Percentiles rank a stretch among this genome's conserved stretches.
These are phyloP conservation scores for Drosophila merina DNA, from an alignment of 2,888 invertebrate species.

Conservation along the genomic window DNA sequence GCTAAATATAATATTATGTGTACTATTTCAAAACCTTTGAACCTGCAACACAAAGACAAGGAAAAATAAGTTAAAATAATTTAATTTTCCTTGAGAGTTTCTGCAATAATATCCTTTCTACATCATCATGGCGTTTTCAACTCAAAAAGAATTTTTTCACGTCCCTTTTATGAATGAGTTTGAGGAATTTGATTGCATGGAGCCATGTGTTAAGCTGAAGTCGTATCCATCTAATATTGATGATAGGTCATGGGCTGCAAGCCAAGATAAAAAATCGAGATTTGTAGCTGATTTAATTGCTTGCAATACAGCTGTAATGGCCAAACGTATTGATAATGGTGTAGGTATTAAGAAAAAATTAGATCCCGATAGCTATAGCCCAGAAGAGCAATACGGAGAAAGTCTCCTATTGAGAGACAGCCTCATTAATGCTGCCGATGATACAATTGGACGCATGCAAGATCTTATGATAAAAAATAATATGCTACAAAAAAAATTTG, in stretches of 20 bases:
- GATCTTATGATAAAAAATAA: constrained; percentile 63
- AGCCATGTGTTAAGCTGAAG: constrained; percentile 74
- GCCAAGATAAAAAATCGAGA: constrained; percentile 74
- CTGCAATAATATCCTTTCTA: too few relatives aligned
- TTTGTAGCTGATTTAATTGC: constrained; percentile 80
- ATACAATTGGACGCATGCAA: constrained; percentile 63
- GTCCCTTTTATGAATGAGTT: constrained; percentile 78
- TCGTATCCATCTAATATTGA: constrained; percentile 78
- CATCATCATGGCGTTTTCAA: constrained; percentile 81
- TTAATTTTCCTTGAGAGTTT: too few relatives aligned
- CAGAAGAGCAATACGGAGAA: neutral
- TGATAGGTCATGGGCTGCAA: constrained; percentile 79
- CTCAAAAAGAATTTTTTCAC: constrained; percentile 81
- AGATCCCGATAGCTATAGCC: neutral
- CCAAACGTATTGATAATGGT: constrained; percentile 6
- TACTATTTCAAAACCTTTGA: too few relatives aligned
- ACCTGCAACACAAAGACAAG: too few relatives aligned
- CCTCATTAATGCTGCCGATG: constrained; percentile 65
- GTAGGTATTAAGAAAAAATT: neutral
- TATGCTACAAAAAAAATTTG: constrained; percentile 55
- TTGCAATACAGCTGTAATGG: constrained; percentile 59
- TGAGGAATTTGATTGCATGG: constrained; percentile 55
- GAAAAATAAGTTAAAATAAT: too few relatives aligned
- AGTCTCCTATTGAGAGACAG: constrained; percentile 62
- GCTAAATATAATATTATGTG: too few relatives aligned